Evolutionary conservation across 2,797 vertebrate species (phyloP).

Genomic region (Siniperca undulata): DNA sequence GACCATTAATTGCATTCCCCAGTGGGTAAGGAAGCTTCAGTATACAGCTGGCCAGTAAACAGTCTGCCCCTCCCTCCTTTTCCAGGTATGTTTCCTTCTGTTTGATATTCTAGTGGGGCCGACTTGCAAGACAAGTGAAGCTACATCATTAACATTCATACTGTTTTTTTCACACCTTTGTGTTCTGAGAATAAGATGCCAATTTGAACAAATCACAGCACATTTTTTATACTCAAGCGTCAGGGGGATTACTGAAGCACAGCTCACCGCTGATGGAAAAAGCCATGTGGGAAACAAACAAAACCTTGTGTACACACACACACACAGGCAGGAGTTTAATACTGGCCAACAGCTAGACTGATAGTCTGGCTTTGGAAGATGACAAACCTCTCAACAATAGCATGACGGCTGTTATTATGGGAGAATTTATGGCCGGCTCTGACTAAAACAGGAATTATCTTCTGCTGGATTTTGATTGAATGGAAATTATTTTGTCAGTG

Average conservation of each 20-base stretch:
- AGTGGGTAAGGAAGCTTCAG: slow-evolving; percentile 7
- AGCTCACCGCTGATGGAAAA: slow-evolving; percentile 32
- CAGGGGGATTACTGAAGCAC: slow-evolving; percentile 22
- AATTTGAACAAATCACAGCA: slow-evolving; percentile 40
- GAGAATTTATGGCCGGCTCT: not conserved
- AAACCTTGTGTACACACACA: slow-evolving; percentile 20
- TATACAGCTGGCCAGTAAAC: slow-evolving; percentile 1
- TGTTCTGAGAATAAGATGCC: slow-evolving; percentile 5
- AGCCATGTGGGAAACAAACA: slow-evolving; percentile 26
- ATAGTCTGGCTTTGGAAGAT: slow-evolving; percentile 34
- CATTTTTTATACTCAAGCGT: slow-evolving; percentile 21
- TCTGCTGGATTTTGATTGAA: slow-evolving; percentile 22
- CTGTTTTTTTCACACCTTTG: slow-evolving; percentile 28
- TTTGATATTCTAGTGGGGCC: slow-evolving; percentile 35
- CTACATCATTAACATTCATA: slow-evolving; percentile 10
- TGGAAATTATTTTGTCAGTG: not conserved
- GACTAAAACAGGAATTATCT: slow-evolving; percentile 18
- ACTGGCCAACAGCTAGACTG: slow-evolving; percentile 41
- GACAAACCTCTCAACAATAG: slow-evolving; percentile 41
- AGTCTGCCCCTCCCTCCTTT: not conserved
- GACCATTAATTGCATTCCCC: not conserved
- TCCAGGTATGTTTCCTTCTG: not conserved
- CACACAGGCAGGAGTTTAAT: slow-evolving; percentile 27
- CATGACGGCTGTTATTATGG: slow-evolving; percentile 26
- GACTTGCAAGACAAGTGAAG: not conserved